phyloP scores from a whole-genome alignment of 2,888 invertebrate species.

The Pristionchus japonicus region DNA sequence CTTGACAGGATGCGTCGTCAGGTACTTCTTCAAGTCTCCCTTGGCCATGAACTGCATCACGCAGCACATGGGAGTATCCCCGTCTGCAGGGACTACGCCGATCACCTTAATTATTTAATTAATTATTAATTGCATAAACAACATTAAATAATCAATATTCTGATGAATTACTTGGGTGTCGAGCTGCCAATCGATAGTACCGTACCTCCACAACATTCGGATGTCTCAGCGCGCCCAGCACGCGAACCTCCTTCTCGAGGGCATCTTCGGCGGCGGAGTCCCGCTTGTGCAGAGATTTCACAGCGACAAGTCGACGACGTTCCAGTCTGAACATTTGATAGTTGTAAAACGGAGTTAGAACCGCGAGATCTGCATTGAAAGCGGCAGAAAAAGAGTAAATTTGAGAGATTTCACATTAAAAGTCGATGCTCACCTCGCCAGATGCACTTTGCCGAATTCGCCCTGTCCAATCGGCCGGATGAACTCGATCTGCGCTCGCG shows the following conservation, averaged over 20 bases:
- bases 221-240: slow-evolving; percentile 64
- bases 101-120: slow-evolving; percentile 50
- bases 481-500: slow-evolving; percentile 81
- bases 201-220: slow-evolving; percentile 65
- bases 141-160: no score
- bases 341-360: not conserved
- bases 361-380: no score
- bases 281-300: slow-evolving; percentile 59
- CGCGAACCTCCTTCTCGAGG: slow-evolving; percentile 66
- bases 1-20: slow-evolving; percentile 54
- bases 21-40: slow-evolving; percentile 86
- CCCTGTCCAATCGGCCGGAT: slow-evolving; percentile 69
- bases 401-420: not conserved
- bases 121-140: no score
- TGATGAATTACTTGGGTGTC: no score
- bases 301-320: slow-evolving; percentile 45
- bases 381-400: no score
- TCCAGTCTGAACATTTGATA: not conserved
- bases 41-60: slow-evolving; percentile 91
- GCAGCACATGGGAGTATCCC: slow-evolving; percentile 82
- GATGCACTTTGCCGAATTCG: slow-evolving; percentile 62
- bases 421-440: not conserved
- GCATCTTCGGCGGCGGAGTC: slow-evolving; percentile 59
- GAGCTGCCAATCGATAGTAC: no score
- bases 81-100: slow-evolving; percentile 59